Evolutionary conservation across 2,113 vertebrate genomes (phyloP), one percentile per base, ranked within the genome.

Genomic region (Sakesphorus luctuosus): DNA sequence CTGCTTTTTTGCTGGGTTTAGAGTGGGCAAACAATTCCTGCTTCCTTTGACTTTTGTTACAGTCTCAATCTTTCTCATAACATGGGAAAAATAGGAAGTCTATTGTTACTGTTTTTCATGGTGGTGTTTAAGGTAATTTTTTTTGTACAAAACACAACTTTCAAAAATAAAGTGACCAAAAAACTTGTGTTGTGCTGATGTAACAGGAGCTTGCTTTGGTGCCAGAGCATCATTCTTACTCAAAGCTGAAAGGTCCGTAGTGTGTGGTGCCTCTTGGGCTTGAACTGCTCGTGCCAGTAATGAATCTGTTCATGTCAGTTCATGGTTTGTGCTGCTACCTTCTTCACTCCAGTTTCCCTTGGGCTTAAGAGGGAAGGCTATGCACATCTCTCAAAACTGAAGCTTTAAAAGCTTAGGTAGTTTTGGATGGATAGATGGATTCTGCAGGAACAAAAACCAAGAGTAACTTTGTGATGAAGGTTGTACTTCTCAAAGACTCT

Each of bases 111-210:
- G 73, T 92, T 95, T 93, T 88, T 89, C 92, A 97, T 95, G 91
- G 87, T 95, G 95, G 80, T 89, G 79, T 96, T 94, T 58, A 82
- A 93, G 82, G 77, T 87, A 63, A 84, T 89, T 94, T 96, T 96
- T 98, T 98, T 98, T 98, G 97, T 98, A 98, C 66, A 94, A 98
- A 98, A 97, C 84, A 96, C 74, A 93, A 96, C 63, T 97, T 96
- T 95, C 55, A 95, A 96, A 93, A 97, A 96, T 97, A 97, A 98
- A 97, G 89, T 75, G 56, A 96, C 93, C 52, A 75, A 96, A 96
- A 97, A 97, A 86, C 4, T 23, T 50, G 47, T 43, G 35, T 66
- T 40, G n/a, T 83, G 68, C 23, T 97, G 49, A 46, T 90, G 31
- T 76, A 61, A 36, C 9, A 84, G 53, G 43, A 83, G 18, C 38